Evolutionary conservation across 1,140 invertebrate species (phyloP).

Genomic region (Eupeodes corollae): DNA sequence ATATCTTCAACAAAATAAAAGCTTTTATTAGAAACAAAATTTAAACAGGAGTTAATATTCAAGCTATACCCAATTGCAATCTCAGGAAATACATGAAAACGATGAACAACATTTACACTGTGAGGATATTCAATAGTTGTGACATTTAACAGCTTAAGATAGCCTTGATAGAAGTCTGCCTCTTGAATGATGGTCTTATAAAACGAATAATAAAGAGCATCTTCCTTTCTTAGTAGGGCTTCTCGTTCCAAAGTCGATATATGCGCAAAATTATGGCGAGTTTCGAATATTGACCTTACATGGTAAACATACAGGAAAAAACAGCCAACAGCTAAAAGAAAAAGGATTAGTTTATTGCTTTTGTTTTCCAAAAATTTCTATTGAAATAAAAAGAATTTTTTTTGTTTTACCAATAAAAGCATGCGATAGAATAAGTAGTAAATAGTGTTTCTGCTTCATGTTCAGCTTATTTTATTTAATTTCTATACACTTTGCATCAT

Average conservation of each 20-base stretch:
- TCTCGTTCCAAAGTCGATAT: constrained; percentile 28
- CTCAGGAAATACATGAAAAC: constrained; percentile 32
- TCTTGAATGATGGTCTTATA: constrained; percentile 32
- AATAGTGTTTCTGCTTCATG: constrained; percentile 12
- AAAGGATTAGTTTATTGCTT: background rate
- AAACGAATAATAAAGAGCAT: constrained; percentile 33
- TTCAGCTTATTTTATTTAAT: too few species aligned
- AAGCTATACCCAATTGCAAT: constrained; percentile 23
- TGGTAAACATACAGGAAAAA: constrained; percentile 34
- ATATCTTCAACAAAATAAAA: constrained; percentile 17
- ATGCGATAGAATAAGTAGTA: constrained; percentile 27
- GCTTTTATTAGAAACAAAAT: background rate
- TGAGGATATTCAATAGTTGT: constrained; percentile 34
- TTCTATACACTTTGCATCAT: too few species aligned
- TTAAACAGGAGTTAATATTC: background rate
- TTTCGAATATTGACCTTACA: constrained; percentile 30
- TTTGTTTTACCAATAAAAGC: constrained; percentile 26
- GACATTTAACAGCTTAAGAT: constrained; percentile 24
- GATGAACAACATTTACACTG: constrained; percentile 28
- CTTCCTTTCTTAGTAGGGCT: constrained; percentile 23
- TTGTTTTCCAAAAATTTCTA: background rate
- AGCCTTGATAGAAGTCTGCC: constrained; percentile 25
- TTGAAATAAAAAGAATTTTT: constrained; percentile 1
- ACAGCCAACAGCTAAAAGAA: constrained; percentile 26
- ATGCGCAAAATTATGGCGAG: constrained; percentile 27